Percentiles rank a stretch among this genome's conserved stretches.
Evolutionary conservation across 2,113 vertebrate species (phyloP).

Genomic region (Peromyscus polionotus): DNA sequence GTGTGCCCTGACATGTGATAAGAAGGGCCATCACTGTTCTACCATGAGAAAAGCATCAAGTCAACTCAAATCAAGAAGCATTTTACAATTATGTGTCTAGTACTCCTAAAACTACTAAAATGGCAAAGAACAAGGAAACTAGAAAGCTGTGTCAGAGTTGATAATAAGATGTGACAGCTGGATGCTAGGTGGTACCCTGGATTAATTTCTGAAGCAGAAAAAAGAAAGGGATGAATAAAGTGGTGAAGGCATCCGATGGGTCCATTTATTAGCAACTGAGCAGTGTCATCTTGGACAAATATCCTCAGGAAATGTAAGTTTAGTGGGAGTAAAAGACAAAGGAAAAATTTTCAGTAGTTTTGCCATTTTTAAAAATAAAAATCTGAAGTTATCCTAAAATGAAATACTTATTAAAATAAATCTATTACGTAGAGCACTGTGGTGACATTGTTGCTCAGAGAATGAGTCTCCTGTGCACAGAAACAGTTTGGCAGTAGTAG

Average conservation of each 20-base stretch:
- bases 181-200: neutral
- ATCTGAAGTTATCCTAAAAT: slow-evolving; percentile 15
- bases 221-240: neutral
- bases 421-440: slow-evolving; percentile 82
- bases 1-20: neutral
- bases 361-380: neutral
- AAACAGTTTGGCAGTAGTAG: slow-evolving; percentile 85
- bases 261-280: neutral
- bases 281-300: neutral
- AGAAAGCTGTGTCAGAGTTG: neutral
- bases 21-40: neutral
- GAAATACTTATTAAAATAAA: slow-evolving; percentile 60
- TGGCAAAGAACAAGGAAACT: neutral
- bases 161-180: neutral
- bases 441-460: slow-evolving; percentile 84
- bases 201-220: neutral
- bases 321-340: neutral
- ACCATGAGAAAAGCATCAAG: neutral
- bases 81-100: neutral
- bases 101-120: slow-evolving; percentile 4
- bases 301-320: neutral
- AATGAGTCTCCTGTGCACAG: slow-evolving; percentile 84
- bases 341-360: neutral
- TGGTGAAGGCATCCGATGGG: neutral
- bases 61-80: neutral